Evolutionary conservation across 2,888 invertebrate genomes (phyloP), one percentile per base, ranked within the genome.

Genomic region (Phaedon cochleariae): DNA sequence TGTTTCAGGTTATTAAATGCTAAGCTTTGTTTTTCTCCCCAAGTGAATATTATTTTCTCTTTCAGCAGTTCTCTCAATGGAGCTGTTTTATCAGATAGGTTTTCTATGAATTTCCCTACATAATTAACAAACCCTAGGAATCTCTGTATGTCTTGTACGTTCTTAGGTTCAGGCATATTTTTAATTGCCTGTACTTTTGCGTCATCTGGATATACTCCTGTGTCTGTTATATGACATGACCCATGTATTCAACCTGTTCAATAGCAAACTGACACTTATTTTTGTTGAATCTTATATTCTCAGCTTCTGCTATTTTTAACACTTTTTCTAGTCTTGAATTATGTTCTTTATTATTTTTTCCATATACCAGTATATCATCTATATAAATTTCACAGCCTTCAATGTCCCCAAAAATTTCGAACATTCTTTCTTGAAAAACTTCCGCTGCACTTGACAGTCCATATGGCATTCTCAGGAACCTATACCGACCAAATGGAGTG

Each of bases 181-280:
- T n/a, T 22, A 29, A 52, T 52, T 22, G 15, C 52, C 15, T 12
- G 3, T 15, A 52, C 15, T 52, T 52, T 15, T 9, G 26, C n/a
- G n/a, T 49, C 15, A 52, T 52, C 52, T n/a, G 29, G 26, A 17
- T 17, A 26, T 31, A 52, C 2, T n/a, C 52, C 52, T 29, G 2
- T 26, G 21, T 29, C 29, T 15, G 52, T 26, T n/a, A n/a, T 1
- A 52, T 52, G 26, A 41, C 54, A 55, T 77, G 72, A 5, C 78
- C 78, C 60, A 80, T 58, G 54, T 76, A 77, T 22, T 72, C 69
- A 3, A 79, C 54, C 61, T 71, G 45, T 15, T 53, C 53, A 1
- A 69, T 62, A 1, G 67, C 59, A 58, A 79, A 75, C 17, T 67
- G 26, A 67, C 78, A 79, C 68, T 80, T 79, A 2, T 68, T 62